Evolutionary conservation across 2,113 vertebrate genomes (phyloP), one percentile per base, ranked within the genome.

Genomic region (Tretioscincus oriximinensis): DNA sequence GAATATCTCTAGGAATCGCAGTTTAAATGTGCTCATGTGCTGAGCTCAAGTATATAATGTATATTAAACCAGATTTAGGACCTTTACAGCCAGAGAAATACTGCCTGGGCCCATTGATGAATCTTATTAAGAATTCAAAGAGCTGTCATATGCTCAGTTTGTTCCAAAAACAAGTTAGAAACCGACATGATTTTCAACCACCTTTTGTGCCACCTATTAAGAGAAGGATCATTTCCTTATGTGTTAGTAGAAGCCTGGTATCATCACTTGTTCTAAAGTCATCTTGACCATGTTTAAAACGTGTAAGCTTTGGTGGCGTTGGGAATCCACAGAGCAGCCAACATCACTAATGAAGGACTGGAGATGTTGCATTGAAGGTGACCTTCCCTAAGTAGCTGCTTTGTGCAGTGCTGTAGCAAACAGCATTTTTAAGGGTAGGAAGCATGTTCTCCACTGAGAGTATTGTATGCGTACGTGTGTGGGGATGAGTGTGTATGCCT

Each of bases 111-210:
- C 78, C 86, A 78, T 82, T 89, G 88, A 87, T 88, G 87, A 88
- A 81, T 90, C 68, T 90, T 90, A 86, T 84, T 51, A 79, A 84
- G 87, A 84, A 83, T 83, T 73, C 81, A 88, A 88, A 93, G 90
- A 90, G 90, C 91, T 92, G 87, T 82, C 88, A 81, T 88, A 73
- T 86, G 85, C 78, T 88, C 82, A 84, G 85, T 91, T 93, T 89
- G 86, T 79, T 91, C 86, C 86, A 86, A 89, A 90, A 85, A 87
- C 89, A 51, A 86, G 87, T 86, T 88, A 87, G 90, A 88, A 92
- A 92, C 83, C 85, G 88, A 82, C 82, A 77, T 31, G 89, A 90
- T 84, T 73, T 85, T 80, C 85, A 88, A 84, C 67, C 85, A 12
- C 18, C 87, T 91, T 88, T 77, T 66, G 58, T 63, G 28, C 70